A percentile compares a stretch with the other conserved stretches of the same genome.
phyloP scores from a whole-genome alignment of 2,113 vertebrate genomes.

The Triplophysa siluroides region DNA sequence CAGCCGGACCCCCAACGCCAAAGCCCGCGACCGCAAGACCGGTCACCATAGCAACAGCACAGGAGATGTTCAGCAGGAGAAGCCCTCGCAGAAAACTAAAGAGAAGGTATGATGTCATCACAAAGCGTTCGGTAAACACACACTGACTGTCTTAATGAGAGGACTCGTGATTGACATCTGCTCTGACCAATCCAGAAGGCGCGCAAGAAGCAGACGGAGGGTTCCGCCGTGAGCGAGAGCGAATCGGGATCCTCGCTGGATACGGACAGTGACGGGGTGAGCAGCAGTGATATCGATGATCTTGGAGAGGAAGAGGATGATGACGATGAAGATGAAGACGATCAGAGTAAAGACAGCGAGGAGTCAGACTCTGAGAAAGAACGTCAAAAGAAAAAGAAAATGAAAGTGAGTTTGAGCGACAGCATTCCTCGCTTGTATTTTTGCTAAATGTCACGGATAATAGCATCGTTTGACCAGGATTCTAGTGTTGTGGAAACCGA shows the following conservation, averaged over 20 bases:
- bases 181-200: slow-evolving; percentile 76
- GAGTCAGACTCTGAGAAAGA: slow-evolving; percentile 89
- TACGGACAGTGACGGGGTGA: slow-evolving; percentile 92
- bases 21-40: slow-evolving; percentile 73
- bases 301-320: slow-evolving; percentile 92
- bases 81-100: slow-evolving; percentile 84
- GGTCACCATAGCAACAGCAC: slow-evolving; percentile 77
- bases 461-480: too few relatives aligned
- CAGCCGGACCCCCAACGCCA: slow-evolving; percentile 75
- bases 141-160: background rate
- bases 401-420: slow-evolving; percentile 76
- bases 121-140: background rate
- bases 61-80: slow-evolving; percentile 77
- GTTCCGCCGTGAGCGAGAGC: slow-evolving; percentile 87
- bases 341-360: slow-evolving; percentile 88
- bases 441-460: too few relatives aligned
- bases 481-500: too few relatives aligned
- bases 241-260: slow-evolving; percentile 94
- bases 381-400: slow-evolving; percentile 84
- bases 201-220: slow-evolving; percentile 85
- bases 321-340: slow-evolving; percentile 80
- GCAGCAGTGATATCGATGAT: slow-evolving; percentile 95
- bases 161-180: slow-evolving; percentile 8
- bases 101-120: slow-evolving; percentile 81
- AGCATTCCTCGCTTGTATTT: background rate